Conservation (phyloP, 2,888 invertebrate genomes). For the Cheilosia variabilis region DNA sequence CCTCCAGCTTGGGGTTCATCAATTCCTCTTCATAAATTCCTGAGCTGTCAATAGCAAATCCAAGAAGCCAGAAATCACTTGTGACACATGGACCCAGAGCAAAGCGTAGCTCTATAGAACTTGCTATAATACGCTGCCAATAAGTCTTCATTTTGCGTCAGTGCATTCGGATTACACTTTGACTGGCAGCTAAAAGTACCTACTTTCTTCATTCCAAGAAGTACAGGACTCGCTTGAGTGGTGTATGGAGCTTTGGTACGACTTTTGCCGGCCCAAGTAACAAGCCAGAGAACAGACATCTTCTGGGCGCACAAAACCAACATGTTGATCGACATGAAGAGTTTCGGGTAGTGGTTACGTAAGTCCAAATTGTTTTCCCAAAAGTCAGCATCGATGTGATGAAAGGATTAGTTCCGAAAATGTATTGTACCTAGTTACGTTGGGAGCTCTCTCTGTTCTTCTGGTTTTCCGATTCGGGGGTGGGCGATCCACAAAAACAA, state of each 20-base stretch:
- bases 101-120: constrained; percentile 15
- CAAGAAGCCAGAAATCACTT: constrained; percentile 21
- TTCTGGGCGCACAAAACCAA: background rate
- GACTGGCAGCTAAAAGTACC: constrained; percentile 7
- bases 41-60: constrained; percentile 2
- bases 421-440: background rate
- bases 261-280: background rate
- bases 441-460: background rate
- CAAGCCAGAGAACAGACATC: background rate
- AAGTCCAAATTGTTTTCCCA: constrained; percentile 10
- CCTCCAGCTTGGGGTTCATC: background rate
- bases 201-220: constrained; percentile 3
- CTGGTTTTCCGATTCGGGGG: background rate
- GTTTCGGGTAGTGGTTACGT: constrained; percentile 4
- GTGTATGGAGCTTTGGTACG: background rate
- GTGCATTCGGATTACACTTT: constrained; percentile 15
- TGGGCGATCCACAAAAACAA: background rate
- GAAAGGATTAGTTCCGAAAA: constrained; percentile 21
- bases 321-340: constrained; percentile 21
- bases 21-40: constrained; percentile 5
- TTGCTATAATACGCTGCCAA: constrained; percentile 33
- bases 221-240: background rate
- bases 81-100: constrained; percentile 5
- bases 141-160: constrained; percentile 38
- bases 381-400: background rate